Evolutionary conservation across 2,113 vertebrate genomes (phyloP).

Genomic region (Lophius piscatorius): DNA sequence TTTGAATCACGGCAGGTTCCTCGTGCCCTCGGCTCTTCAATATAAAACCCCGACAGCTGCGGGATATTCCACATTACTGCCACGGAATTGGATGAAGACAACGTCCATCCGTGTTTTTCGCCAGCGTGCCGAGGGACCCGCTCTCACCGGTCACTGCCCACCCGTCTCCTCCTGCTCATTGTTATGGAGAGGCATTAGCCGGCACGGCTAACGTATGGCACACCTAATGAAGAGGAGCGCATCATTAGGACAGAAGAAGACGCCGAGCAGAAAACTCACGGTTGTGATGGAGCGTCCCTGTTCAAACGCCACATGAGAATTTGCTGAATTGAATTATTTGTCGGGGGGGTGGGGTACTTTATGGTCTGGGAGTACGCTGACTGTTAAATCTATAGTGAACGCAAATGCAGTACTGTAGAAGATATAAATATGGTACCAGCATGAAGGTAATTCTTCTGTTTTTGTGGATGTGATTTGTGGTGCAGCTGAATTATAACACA

Average conservation of each 20-base stretch:
- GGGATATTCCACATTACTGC: constrained; percentile 70
- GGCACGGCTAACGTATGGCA: constrained; percentile 6
- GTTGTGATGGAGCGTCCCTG: background rate
- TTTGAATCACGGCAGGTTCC: constrained; percentile 69
- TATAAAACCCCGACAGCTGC: constrained; percentile 72
- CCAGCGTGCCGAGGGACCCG: constrained; percentile 47
- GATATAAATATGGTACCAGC: too few species aligned
- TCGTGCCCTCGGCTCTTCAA: constrained; percentile 61
- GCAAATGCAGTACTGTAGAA: background rate
- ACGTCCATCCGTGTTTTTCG: constrained; percentile 51
- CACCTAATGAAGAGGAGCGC: constrained; percentile 15
- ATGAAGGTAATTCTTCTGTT: too few species aligned
- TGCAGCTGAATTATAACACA: too few species aligned
- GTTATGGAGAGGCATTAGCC: constrained; percentile 25
- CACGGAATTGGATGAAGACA: constrained; percentile 68
- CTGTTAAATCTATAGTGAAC: background rate
- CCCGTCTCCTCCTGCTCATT: constrained; percentile 56
- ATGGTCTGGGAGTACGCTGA: background rate
- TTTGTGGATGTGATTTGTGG: too few species aligned
- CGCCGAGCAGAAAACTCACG: background rate
- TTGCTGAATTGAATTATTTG: background rate
- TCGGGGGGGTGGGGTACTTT: background rate
- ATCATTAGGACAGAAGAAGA: constrained; percentile 13
- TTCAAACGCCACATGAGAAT: background rate
- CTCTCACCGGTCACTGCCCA: constrained; percentile 57